Evolutionary conservation across 1,140 invertebrate species (phyloP), one percentile per base, ranked within the genome.

Genomic region (Aphelinus certus): DNA sequence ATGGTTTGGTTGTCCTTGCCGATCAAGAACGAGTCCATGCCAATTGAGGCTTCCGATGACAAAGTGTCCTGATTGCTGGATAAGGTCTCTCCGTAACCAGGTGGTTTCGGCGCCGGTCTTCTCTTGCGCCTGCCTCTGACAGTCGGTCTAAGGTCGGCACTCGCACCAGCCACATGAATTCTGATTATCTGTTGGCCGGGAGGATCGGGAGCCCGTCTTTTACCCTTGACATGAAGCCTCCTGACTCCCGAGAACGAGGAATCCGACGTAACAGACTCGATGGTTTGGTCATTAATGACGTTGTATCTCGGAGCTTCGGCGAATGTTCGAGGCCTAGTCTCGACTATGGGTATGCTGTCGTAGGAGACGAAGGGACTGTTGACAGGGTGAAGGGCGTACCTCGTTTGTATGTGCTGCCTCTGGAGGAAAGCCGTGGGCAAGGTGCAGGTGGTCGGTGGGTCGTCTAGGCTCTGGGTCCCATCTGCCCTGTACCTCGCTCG

Each of bases 191-290:
- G 3, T 9, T 73, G 43, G 61, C 4, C 45, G 1, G 93, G 94
- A 7, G 94, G 93, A 77, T 89, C 89, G 1, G 93, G 93, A 2
- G 93, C 93, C 80, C 90, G 90, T 55, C 93, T 86, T 80, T 95
- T 95, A 9, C 93, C 93, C 77, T 92, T 93, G 0, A 94, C 93
- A 83, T 94, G 92, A 3, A 89, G 75, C 83, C 86, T 70, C 81
- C 85, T 82, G 78, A 84, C 64, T 79, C 88, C 79, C 2, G 73
- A 64, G 1, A 42, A 2, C 53, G 67, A 64, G 2, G 60, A 46
- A 9, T 51, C 7, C 45, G 64, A 61, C 6, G 65, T 55, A 1
- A 68, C 43, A 0, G 58, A 45, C n/a, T 42, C 48, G 2, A 1
- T 5, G 42, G n/a, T 87, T 82, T 43, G 7, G 7, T 63, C 7